Conservation (phyloP, 2,797 vertebrate genomes). For the Enteromius fasciolatus region DNA sequence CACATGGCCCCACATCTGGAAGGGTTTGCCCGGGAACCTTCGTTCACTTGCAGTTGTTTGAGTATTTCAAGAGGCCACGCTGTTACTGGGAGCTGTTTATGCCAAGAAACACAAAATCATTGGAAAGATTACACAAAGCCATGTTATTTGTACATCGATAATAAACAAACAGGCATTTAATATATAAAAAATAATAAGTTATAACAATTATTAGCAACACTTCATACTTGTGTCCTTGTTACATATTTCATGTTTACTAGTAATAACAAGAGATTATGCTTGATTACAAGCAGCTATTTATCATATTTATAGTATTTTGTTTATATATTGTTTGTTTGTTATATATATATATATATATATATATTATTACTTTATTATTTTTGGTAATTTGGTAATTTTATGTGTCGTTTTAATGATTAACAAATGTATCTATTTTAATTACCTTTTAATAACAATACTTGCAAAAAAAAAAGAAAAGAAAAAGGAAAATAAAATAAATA, state of each 20-base stretch:
- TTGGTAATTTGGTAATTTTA: not conserved
- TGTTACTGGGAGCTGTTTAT: conserved; percentile 28
- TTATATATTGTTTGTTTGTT: too few species aligned
- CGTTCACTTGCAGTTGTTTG: conserved; percentile 65
- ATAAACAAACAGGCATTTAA: not conserved
- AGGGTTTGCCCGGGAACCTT: conserved; percentile 62
- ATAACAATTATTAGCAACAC: not conserved
- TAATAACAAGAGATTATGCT: not conserved
- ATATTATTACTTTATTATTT: not conserved
- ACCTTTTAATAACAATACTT: not conserved
- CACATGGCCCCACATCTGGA: conserved; percentile 76
- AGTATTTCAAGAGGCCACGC: conserved; percentile 52
- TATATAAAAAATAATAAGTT: not conserved
- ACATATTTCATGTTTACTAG: not conserved
- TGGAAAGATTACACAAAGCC: conserved; percentile 4
- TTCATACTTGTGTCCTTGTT: not conserved
- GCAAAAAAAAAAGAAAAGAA: not conserved
- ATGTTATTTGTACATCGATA: not conserved
- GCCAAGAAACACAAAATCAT: conserved; percentile 7
- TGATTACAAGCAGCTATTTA: not conserved
- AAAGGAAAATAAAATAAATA: not conserved
- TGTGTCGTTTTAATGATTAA: not conserved
- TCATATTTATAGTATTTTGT: too few species aligned
- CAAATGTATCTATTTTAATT: not conserved
- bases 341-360: too few species aligned